These are phyloP conservation scores for Drosophila athabasca DNA, from an alignment of 1,140 invertebrate genomes.

Conservation along the genomic window DNA sequence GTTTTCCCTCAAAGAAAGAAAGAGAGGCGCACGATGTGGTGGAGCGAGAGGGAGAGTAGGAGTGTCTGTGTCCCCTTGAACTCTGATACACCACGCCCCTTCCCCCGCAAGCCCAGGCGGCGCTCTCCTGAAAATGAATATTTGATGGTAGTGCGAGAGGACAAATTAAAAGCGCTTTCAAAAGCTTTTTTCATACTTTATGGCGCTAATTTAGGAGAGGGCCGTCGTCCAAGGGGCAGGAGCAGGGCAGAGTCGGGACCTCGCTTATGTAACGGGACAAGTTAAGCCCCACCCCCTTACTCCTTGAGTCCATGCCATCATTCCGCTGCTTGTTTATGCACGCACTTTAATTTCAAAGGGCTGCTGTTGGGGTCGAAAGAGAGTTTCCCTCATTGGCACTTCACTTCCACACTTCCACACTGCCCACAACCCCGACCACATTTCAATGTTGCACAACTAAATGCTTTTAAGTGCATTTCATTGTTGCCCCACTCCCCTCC, in stretches of 20 bases:
- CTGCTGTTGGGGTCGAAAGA: constrained; percentile 1
- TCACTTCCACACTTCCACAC: constrained; percentile 9
- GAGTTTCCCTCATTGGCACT: neutral
- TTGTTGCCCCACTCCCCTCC: constrained; percentile 28
- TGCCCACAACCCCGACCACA: constrained; percentile 50
- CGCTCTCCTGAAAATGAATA: constrained; percentile 65
- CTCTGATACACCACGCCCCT: constrained; percentile 31
- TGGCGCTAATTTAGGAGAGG: constrained; percentile 69
- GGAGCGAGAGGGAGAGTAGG: neutral
- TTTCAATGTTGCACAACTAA: constrained; percentile 76
- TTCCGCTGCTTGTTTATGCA: constrained; percentile 66
- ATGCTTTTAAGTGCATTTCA: constrained; percentile 80
- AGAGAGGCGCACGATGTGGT: neutral
- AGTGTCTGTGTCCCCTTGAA: constrained; percentile 39
- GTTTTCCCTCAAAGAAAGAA: constrained; percentile 39
- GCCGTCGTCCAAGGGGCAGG: constrained; percentile 23
- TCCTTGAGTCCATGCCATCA: neutral
- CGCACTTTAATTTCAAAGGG: constrained; percentile 76
- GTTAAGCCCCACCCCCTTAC: constrained; percentile 34
- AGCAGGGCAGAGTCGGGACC: constrained; percentile 9
- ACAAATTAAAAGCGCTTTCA: constrained; percentile 70
- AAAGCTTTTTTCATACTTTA: constrained; percentile 80
- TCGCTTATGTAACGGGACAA: constrained; percentile 32
- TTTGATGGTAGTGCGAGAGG: constrained; percentile 66
- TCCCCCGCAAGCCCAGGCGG: no score